Base-by-base conservation (phyloP, 2,888 invertebrate species). In the Drosophila antonietae region DNA sequence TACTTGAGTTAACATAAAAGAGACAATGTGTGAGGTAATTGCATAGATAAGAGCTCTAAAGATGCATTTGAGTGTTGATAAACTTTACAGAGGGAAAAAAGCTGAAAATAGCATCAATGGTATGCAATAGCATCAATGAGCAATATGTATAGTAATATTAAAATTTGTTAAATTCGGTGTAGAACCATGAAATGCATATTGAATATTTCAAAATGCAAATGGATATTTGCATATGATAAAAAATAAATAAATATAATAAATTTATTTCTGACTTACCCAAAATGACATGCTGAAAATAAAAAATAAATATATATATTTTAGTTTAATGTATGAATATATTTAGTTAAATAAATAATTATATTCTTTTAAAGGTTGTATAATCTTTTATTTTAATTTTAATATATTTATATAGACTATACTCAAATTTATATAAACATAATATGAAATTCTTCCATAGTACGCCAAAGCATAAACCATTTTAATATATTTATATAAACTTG, bases 401-500 rank as follows among this genome's bases (percentile, higher is more conserved):
- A 20, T 43, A 20, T 28, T 23, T 4, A 23, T 31, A 15, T 9
- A 31, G 8, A 15, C 15, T 9, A 7, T n/a, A 31, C 20, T 39
- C 8, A 28, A 49, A 56, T 44, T 49, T 61, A 41, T 20, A 0
- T 18, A 1, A 8, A 51, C 20, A 10, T 20, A 3, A 5, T 15
- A 12, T 5, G 0, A 52, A 41, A 4, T 46, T 10, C 1, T 10
- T 12, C 70, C 70, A 70, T 20, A n/a, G 70, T 71, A 33, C 5
- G 12, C 9, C 10, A 10, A 28, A 23, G 33, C 23, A 12, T 60
- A 57, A 75, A 75, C 74, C 75, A 20, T 20, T 5, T 28, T 3
- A 28, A 20, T 10, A 14, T 18, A 20, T n/a, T 5, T 28, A 28
- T 31, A 15, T n/a, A 31, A 2, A 15, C 9, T 7, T 8, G 20